Conservation (phyloP, 2,888 invertebrate species). For the Ormia ochracea region DNA sequence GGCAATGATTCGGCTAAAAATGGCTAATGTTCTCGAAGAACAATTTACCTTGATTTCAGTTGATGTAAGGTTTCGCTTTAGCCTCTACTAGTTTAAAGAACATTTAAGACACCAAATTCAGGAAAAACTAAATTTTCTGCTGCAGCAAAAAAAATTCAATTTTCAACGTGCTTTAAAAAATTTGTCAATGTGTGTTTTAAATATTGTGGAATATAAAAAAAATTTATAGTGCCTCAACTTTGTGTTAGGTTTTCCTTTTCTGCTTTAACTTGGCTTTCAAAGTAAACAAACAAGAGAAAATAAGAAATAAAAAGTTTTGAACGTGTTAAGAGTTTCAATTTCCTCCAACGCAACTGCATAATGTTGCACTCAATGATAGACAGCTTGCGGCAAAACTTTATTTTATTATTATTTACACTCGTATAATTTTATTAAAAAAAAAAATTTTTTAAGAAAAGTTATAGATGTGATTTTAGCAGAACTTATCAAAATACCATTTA, state of each 20-base stretch:
- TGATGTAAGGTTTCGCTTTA: too few species aligned
- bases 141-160: too few species aligned
- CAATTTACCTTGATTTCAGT: too few species aligned
- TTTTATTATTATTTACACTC: neutral
- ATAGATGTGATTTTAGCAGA: neutral
- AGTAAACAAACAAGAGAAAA: neutral
- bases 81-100: too few species aligned
- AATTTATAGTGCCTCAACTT: conserved; percentile 1
- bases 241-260: neutral
- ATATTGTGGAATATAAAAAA: neutral
- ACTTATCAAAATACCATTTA: too few species aligned
- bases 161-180: neutral
- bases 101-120: too few species aligned
- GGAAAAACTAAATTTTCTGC: too few species aligned
- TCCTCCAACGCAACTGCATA: conserved; percentile 15
- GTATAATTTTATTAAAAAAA: neutral
- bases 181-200: neutral
- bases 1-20: too few species aligned
- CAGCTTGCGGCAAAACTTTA: conserved; percentile 8
- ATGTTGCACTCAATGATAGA: neutral
- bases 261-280: neutral
- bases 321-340: conserved; percentile 48
- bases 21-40: too few species aligned
- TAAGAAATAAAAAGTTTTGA: conserved; percentile 45
- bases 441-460: neutral